These are phyloP conservation scores for Cichlasoma orientale DNA, from an alignment of 2,797 vertebrate genomes.

Conservation along the genomic window DNA sequence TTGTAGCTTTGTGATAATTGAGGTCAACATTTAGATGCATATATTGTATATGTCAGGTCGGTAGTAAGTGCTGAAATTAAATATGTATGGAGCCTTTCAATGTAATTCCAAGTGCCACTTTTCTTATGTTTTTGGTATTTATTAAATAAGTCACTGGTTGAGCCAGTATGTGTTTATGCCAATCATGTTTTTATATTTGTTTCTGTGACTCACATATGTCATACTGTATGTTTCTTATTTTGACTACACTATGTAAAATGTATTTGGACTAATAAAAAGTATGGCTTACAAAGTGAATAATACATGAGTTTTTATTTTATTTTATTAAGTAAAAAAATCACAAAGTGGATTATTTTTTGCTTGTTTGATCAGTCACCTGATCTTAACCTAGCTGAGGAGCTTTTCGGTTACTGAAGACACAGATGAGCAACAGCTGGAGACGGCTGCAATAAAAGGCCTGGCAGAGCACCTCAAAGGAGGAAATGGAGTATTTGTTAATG, in stretches of 20 bases:
- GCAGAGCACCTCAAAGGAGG: too few species aligned
- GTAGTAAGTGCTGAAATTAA: neutral
- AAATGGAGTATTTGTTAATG: too few species aligned
- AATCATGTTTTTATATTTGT: neutral
- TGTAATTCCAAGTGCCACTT: neutral
- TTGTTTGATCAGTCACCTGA: neutral
- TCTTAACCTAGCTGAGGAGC: neutral
- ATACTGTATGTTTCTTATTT: neutral
- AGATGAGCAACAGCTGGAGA: too few species aligned
- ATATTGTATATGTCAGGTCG: neutral
- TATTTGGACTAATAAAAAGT: constrained; percentile 1
- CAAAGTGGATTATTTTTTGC: neutral
- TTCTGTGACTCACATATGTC: neutral
- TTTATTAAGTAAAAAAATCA: neutral
- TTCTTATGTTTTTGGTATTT: neutral
- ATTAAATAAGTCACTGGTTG: neutral
- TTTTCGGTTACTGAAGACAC: neutral
- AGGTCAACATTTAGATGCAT: neutral
- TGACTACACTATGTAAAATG: neutral
- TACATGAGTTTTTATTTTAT: neutral
- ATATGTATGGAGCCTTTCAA: neutral
- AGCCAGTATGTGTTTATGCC: neutral
- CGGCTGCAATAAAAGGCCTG: too few species aligned
- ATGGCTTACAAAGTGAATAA: neutral
- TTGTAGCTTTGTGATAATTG: neutral